A percentile compares a stretch with the other conserved stretches of the same genome.
phyloP scores from a whole-genome alignment of 2,797 vertebrate genomes.

The Sebastolobus altivelis region DNA sequence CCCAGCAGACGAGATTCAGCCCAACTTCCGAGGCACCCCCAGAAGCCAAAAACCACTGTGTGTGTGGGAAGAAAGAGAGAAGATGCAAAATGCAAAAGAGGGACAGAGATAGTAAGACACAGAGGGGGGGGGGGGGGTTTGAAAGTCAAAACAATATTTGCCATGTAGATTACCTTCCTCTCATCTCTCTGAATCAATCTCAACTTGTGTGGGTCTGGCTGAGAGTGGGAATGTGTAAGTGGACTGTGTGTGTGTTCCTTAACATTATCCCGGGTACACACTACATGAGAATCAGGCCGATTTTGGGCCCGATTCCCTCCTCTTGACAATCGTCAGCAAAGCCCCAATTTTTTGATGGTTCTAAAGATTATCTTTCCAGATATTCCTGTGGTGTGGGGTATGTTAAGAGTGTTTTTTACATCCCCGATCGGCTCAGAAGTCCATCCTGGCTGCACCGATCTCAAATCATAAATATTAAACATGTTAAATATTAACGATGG shows the following conservation, averaged over 20 bases:
- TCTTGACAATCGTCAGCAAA: too few relatives aligned
- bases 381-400: too few relatives aligned
- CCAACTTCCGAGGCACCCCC: conserved; percentile 50
- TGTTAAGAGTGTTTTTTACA: too few relatives aligned
- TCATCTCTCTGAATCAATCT: conserved; percentile 40
- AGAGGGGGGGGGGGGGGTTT: conserved; percentile 25
- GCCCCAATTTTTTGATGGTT: too few relatives aligned
- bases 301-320: too few relatives aligned
- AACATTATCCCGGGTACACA: conserved; percentile 30
- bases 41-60: conserved; percentile 45
- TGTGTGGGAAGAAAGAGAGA: conserved; percentile 11
- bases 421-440: too few relatives aligned
- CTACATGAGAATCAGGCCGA: too few relatives aligned
- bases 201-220: conserved; percentile 6
- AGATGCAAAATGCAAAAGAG: conserved; percentile 14
- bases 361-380: too few relatives aligned
- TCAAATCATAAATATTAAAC: too few relatives aligned
- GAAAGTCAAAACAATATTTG: conserved; percentile 67
- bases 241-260: conserved; percentile 41
- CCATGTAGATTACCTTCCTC: conserved; percentile 50
- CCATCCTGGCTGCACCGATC: too few relatives aligned
- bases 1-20: conserved; percentile 57
- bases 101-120: conserved; percentile 16
- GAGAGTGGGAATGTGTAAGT: conserved; percentile 21
- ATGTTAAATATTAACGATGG: too few relatives aligned